Base-by-base conservation (phyloP, 2,888 invertebrate genomes). In the Mechanitis messenoides region DNA sequence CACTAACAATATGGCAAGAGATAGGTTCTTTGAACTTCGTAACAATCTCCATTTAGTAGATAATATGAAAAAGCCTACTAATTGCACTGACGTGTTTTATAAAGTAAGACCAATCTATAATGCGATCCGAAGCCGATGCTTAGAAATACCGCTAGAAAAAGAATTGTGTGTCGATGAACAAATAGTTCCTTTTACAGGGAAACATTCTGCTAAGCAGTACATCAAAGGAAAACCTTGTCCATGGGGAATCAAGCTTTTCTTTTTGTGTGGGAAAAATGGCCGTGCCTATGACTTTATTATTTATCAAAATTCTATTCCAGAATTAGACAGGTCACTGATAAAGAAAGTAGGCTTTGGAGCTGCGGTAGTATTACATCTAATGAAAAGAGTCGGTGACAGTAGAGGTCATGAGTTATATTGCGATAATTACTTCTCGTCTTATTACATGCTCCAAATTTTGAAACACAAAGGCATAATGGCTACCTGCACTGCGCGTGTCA, bases 101-200 rank as follows among this genome's bases (percentile, higher is more conserved):
- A 67, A 67, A 67, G 68, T 68, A 3, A 56, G 66, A 45, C 67
- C 69, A 9, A 64, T 69, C 1, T 69, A 53, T 60, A 61, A 69
- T 61, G 56, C 62, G 12, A 45, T 69, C 42, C 61, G 68, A 45
- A 69, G 59, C 7, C 38, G 68, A 56, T 67, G 69, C 53, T 61
- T 69, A 46, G 61, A 69, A 9, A 20, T 68, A 61, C 65, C 65
- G 11, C 53, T 69, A 11, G 63, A 69, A 47, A 60, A 62, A 65
- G 53, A 62, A 57, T 63, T 69, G 33, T 64, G 68, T 35, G 58
- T 58, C 9, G 58, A 58, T 53, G 58, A 58, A 53, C 58, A 58
- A 33, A 58, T 58, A 20, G 58, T 58, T 33, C 58, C 47, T 33
- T 58, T 58, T 42, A 33, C 33, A 31, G 58, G 58, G n/a, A 58